These are phyloP conservation scores for Philhelius pedissequus DNA, from an alignment of 2,888 invertebrate species.

Conservation along the genomic window DNA sequence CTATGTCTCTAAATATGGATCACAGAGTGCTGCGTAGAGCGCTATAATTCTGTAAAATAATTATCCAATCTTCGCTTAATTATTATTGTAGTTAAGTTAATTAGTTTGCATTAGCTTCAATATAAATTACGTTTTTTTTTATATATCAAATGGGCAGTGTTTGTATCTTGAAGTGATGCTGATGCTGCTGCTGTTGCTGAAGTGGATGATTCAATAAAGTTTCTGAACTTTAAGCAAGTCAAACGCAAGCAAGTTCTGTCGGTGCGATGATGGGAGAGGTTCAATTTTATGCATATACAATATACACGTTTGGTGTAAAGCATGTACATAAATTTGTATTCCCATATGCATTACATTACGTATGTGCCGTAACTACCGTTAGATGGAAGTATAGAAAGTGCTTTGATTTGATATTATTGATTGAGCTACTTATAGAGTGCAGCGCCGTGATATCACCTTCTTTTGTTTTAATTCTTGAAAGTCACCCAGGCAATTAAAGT, in stretches of 20 bases:
- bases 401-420: slow-evolving; percentile 28
- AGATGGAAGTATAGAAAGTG: slow-evolving; percentile 48
- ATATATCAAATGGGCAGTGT: slow-evolving; percentile 19
- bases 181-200: background rate
- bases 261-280: slow-evolving; percentile 30
- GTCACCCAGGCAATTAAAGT: slow-evolving; percentile 50
- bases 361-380: slow-evolving; percentile 9
- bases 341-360: slow-evolving; percentile 2
- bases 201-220: background rate
- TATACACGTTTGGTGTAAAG: background rate
- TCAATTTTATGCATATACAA: slow-evolving; percentile 3
- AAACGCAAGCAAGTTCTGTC: background rate
- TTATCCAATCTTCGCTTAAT: slow-evolving; percentile 66
- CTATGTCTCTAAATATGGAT: slow-evolving; percentile 11
- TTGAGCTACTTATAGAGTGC: slow-evolving; percentile 22
- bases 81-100: slow-evolving; percentile 67
- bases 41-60: slow-evolving; percentile 60
- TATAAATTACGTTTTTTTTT: slow-evolving; percentile 60
- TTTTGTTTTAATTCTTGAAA: slow-evolving; percentile 51
- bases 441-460: slow-evolving; percentile 53
- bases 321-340: slow-evolving; percentile 23
- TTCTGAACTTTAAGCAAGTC: slow-evolving; percentile 12
- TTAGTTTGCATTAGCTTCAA: slow-evolving; percentile 66
- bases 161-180: background rate
- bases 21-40: slow-evolving; percentile 36